phyloP scores from a whole-genome alignment of 2,797 vertebrate species.

The Erpetoichthys calabaricus region DNA sequence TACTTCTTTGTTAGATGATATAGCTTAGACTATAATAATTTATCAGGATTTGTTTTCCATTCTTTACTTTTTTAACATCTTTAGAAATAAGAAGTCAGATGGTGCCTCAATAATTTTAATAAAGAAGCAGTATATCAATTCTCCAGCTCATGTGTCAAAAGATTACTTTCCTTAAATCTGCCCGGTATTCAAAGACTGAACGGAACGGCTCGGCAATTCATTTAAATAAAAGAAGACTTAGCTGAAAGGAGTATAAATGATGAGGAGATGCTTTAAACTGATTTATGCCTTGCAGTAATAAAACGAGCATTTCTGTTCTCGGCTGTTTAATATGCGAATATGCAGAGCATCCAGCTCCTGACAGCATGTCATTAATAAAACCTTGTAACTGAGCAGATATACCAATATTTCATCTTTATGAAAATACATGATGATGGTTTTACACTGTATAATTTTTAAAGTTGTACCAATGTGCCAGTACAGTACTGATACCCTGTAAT shows the following conservation, averaged over 20 bases:
- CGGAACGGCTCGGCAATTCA: conserved; percentile 79
- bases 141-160: conserved; percentile 31
- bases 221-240: conserved; percentile 89
- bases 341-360: conserved; percentile 97
- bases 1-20: background rate
- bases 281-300: conserved; percentile 99
- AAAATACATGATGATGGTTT: conserved; percentile 99
- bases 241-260: conserved; percentile 93
- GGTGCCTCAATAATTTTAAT: conserved; percentile 26
- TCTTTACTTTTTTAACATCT: background rate
- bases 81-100: conserved; percentile 12
- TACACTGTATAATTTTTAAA: conserved; percentile 90
- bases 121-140: conserved; percentile 37
- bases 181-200: conserved; percentile 74
- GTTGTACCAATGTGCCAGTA: conserved; percentile 65
- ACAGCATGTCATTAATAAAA: conserved; percentile 99
- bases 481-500: conserved; percentile 57
- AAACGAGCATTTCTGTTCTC: conserved; percentile 90
- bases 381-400: conserved; percentile 80
- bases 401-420: conserved; percentile 98
- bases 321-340: conserved; percentile 99
- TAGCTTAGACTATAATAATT: too few species aligned
- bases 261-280: conserved; percentile 97
- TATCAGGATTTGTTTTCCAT: too few species aligned
- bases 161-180: conserved; percentile 55